These are phyloP conservation scores for Sebastes cheni DNA, from an alignment of 2,797 vertebrate species.

Conservation along the genomic window DNA sequence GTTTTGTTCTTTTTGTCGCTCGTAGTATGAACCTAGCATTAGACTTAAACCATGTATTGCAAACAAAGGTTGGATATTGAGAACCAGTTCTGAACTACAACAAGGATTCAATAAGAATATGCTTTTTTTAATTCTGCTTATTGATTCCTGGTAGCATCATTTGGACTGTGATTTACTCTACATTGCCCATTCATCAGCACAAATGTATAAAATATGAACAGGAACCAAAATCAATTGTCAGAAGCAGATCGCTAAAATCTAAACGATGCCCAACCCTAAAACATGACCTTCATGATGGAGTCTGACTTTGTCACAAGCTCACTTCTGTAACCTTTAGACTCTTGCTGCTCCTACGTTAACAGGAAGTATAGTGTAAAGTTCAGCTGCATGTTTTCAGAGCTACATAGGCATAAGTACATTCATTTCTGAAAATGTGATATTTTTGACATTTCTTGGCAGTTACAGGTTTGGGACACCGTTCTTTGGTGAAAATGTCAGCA, in stretches of 20 bases:
- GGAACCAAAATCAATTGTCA: background rate
- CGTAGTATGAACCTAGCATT: too few relatives aligned
- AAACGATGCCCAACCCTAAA: background rate
- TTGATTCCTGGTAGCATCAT: background rate
- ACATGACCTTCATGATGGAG: background rate
- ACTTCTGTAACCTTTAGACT: background rate
- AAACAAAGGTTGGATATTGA: background rate
- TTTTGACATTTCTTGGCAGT: background rate
- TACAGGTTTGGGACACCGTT: background rate
- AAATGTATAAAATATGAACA: background rate
- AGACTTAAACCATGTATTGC: background rate
- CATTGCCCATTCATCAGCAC: background rate
- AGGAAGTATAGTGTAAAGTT: background rate
- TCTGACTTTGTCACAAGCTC: background rate
- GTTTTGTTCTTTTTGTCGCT: too few relatives aligned
- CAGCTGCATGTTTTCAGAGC: background rate
- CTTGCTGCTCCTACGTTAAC: background rate
- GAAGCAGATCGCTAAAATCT: background rate
- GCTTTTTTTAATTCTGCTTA: background rate
- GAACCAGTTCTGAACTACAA: background rate
- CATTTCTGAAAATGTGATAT: background rate
- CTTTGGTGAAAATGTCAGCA: background rate
- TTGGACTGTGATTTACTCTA: background rate
- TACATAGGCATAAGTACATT: background rate
- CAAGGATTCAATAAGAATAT: background rate